Evolutionary conservation across 2,113 vertebrate genomes (phyloP).

Genomic region (Anser brachyrhynchus): DNA sequence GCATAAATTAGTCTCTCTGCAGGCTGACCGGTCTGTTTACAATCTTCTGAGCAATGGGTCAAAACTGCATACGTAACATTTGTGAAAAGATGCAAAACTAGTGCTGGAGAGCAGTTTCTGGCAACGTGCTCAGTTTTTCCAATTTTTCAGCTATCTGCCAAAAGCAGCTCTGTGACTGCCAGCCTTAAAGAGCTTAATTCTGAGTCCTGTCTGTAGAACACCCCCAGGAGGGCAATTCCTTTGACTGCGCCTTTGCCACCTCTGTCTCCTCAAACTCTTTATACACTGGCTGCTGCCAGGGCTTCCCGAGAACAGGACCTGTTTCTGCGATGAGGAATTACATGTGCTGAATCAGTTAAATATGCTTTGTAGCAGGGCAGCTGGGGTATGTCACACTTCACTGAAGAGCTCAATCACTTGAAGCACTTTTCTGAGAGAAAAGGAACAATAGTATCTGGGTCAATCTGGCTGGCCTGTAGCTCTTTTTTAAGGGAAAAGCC

Average conservation of each 20-base stretch:
- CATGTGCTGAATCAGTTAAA: background rate
- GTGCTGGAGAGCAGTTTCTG: background rate
- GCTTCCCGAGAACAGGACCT: background rate
- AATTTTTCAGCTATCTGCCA: background rate
- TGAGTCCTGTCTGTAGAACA: background rate
- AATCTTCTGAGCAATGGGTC: background rate
- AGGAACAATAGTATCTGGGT: background rate
- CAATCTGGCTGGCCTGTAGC: background rate
- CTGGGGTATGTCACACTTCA: background rate
- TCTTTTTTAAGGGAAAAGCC: background rate
- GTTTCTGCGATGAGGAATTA: background rate
- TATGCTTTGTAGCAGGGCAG: background rate
- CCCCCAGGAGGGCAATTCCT: background rate
- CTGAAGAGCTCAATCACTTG: background rate
- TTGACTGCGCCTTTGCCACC: background rate
- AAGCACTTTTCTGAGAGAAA: constrained; percentile 6
- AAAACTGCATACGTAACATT: background rate
- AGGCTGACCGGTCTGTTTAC: background rate
- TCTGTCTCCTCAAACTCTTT: background rate
- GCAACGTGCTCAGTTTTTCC: background rate
- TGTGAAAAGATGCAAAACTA: background rate
- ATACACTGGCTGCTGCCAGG: background rate
- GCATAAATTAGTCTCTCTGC: background rate
- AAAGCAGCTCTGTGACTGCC: background rate
- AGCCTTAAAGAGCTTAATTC: background rate